These are phyloP conservation scores for Micropterix aruncella DNA, from an alignment of 2,888 invertebrate genomes.

Conservation along the genomic window DNA sequence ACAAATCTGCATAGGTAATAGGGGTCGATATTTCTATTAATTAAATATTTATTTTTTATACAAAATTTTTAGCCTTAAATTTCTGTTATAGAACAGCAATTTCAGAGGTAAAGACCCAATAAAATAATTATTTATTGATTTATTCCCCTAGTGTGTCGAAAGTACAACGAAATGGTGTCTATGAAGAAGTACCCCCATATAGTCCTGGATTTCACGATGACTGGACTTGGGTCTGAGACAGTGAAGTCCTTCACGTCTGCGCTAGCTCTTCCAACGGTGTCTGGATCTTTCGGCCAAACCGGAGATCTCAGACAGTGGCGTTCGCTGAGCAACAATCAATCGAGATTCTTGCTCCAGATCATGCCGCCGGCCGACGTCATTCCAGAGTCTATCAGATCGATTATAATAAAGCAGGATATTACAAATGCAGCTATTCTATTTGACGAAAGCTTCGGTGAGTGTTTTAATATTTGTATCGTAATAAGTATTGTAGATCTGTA, in stretches of 20 bases:
- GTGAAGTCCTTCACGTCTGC: conserved; percentile 74
- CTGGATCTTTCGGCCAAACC: conserved; percentile 72
- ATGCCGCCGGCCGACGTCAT: conserved; percentile 77
- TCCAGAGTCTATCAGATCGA: conserved; percentile 68
- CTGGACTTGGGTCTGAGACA: conserved; percentile 69
- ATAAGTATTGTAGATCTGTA: too few relatives aligned
- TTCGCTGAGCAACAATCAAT: conserved; percentile 51
- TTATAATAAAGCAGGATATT: conserved; percentile 72
- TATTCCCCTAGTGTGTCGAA: conserved; percentile 48
- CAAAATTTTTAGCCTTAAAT: too few relatives aligned
- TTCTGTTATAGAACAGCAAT: too few relatives aligned
- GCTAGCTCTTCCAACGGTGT: conserved; percentile 67
- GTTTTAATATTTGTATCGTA: too few relatives aligned
- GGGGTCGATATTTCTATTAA: too few relatives aligned
- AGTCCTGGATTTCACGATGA: conserved; percentile 69
- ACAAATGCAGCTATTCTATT: conserved; percentile 87
- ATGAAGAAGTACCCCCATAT: conserved; percentile 59
- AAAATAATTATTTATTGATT: too few relatives aligned
- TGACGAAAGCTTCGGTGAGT: conserved; percentile 70
- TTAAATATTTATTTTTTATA: too few relatives aligned
- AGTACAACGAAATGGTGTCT: conserved; percentile 50
- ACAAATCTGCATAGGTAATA: too few relatives aligned
- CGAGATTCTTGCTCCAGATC: conserved; percentile 66
- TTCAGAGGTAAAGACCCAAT: too few relatives aligned
- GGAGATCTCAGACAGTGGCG: conserved; percentile 78